These are phyloP conservation scores for Cyanoderma ruficeps DNA, from an alignment of 2,113 vertebrate species.

Conservation along the genomic window DNA sequence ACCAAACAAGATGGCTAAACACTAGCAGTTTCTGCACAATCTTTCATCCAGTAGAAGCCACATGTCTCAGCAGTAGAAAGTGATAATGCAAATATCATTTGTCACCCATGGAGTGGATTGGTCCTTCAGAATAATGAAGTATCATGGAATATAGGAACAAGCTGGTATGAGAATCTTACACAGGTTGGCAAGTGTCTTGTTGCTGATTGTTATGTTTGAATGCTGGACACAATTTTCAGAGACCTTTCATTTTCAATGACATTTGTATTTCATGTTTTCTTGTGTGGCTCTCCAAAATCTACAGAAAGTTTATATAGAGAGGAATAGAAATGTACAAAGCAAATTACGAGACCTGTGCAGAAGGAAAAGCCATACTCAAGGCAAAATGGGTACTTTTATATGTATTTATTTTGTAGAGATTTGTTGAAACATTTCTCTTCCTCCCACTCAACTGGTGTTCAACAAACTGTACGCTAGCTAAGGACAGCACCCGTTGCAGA, in stretches of 20 bases:
- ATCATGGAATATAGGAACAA: neutral
- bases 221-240: neutral
- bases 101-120: neutral
- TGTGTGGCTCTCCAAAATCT: neutral
- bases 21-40: neutral
- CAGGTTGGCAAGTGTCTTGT: neutral
- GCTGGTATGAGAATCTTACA: neutral
- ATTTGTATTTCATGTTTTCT: neutral
- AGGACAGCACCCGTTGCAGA: conserved; percentile 1
- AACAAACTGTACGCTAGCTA: conserved; percentile 6
- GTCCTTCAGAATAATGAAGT: neutral
- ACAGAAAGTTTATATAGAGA: neutral
- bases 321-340: neutral
- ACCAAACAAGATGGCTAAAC: neutral
- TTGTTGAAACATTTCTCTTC: conserved; percentile 36
- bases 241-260: neutral
- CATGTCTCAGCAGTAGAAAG: neutral
- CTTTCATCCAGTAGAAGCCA: neutral
- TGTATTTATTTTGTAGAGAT: conserved; percentile 28
- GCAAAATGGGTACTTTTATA: neutral
- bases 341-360: neutral
- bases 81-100: neutral
- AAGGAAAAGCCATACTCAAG: neutral
- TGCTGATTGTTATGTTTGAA: neutral
- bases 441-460: conserved; percentile 53